Conservation (phyloP, 2,888 invertebrate genomes). For the Oscheius sp. region DNA sequence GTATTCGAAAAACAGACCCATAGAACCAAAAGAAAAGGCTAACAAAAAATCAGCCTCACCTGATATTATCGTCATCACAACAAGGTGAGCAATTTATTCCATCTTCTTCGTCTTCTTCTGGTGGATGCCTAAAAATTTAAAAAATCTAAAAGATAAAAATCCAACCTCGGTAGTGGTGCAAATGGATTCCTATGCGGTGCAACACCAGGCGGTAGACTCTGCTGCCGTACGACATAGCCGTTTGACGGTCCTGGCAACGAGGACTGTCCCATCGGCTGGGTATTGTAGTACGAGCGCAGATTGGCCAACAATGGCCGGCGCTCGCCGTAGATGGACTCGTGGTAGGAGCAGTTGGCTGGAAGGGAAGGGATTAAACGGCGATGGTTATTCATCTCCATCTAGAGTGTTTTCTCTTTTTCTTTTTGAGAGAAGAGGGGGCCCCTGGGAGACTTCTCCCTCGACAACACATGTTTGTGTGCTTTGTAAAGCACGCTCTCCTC, state of each 20-base stretch:
- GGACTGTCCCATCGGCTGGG: not conserved
- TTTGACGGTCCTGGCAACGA: not conserved
- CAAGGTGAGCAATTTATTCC: slow-evolving; percentile 63
- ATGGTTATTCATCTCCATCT: not conserved
- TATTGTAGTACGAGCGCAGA: not conserved
- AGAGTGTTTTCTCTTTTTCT: not conserved
- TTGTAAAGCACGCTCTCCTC: slow-evolving; percentile 16
- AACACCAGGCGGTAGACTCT: slow-evolving; percentile 12
- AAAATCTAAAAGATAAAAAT: not conserved
- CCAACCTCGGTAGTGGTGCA: slow-evolving; percentile 11
- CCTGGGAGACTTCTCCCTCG: not conserved
- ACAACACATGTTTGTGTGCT: slow-evolving; percentile 22
- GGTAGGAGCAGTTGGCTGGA: slow-evolving; percentile 32
- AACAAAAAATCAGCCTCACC: slow-evolving; percentile 32
- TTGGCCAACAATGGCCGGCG: slow-evolving; percentile 25
- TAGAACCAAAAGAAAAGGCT: not conserved
- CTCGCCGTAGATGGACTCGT: slow-evolving; percentile 33
- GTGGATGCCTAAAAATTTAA: slow-evolving; percentile 7
- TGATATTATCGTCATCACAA: slow-evolving; percentile 58
- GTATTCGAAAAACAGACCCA: too few relatives aligned
- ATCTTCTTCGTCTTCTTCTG: slow-evolving; percentile 49
- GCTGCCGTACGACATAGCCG: not conserved
- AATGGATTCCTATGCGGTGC: slow-evolving; percentile 24
- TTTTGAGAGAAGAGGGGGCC: not conserved
- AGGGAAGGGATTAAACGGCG: not conserved